These are phyloP conservation scores for Erpobdella octoculata DNA, from an alignment of 2,888 invertebrate species.

Conservation along the genomic window DNA sequence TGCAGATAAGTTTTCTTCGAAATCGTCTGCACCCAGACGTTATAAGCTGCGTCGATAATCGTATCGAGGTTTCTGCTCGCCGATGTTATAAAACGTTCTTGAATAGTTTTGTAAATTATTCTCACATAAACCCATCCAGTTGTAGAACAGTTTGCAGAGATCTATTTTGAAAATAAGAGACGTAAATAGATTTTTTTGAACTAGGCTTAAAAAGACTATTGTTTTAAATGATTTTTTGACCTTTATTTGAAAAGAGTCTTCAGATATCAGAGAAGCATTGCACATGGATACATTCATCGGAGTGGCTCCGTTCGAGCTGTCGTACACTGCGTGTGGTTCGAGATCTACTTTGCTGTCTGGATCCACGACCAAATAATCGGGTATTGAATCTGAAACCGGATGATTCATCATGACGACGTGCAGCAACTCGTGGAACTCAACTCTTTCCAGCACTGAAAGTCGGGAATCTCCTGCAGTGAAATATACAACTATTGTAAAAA, in stretches of 20 bases:
- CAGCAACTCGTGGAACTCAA: constrained; percentile 39
- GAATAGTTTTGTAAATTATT: neutral
- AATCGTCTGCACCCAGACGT: constrained; percentile 27
- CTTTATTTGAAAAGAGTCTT: neutral
- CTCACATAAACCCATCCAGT: constrained; percentile 29
- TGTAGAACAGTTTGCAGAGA: neutral
- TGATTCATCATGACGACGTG: constrained; percentile 36
- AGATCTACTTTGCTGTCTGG: constrained; percentile 33
- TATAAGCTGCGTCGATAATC: constrained; percentile 12
- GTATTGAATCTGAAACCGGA: constrained; percentile 33
- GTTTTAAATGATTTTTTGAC: neutral
- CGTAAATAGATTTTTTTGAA: neutral
- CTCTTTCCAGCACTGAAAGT: constrained; percentile 38
- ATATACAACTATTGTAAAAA: neutral
- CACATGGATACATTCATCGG: constrained; percentile 24
- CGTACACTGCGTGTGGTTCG: constrained; percentile 37
- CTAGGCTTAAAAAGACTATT: neutral
- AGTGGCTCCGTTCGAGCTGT: constrained; percentile 31
- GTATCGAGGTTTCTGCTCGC: constrained; percentile 16
- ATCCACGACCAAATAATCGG: constrained; percentile 40
- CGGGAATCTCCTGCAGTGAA: constrained; percentile 36
- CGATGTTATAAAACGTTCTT: constrained; percentile 1
- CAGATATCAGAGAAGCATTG: neutral
- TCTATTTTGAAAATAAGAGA: neutral
- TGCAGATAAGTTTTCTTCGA: constrained; percentile 27